Evolutionary conservation across 92 coral and sea anemone species (phyloP).

Genomic region (Palythoa grandiflora): DNA sequence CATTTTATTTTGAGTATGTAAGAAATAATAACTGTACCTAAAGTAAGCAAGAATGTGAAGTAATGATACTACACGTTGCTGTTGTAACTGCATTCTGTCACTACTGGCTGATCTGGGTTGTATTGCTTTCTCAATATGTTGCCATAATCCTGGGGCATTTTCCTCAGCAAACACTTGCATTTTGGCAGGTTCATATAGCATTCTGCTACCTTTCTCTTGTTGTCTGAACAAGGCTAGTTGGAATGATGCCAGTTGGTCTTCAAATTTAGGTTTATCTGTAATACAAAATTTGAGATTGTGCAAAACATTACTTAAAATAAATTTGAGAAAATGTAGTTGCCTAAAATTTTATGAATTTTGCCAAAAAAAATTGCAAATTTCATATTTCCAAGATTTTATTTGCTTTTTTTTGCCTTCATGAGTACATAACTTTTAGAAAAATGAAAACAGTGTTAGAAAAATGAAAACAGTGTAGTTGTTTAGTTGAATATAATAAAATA

Average conservation of each 20-base stretch:
- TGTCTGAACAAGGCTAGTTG: constrained; percentile 3
- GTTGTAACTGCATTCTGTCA: no score
- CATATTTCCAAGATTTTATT: not conserved
- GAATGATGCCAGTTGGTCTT: not conserved
- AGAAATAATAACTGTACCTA: not conserved
- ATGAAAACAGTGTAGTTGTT: not conserved
- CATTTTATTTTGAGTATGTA: not conserved
- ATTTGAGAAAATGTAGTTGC: no score
- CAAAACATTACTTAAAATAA: no score
- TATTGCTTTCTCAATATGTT: not conserved
- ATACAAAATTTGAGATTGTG: no score
- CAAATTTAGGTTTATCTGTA: not conserved
- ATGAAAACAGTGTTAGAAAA: not conserved
- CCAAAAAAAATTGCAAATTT: not conserved
- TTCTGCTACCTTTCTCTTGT: not conserved
- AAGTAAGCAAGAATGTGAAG: not conserved
- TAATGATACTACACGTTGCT: not conserved
- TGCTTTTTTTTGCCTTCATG: no score
- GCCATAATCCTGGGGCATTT: constrained; percentile 17
- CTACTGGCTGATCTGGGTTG: not conserved
- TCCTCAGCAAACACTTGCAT: not conserved
- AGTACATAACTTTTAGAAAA: not conserved
- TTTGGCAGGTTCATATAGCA: not conserved
- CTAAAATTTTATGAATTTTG: not conserved
- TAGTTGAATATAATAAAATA: not conserved